A percentile compares a stretch with the other conserved stretches of the same genome.
Conservation (phyloP, 2,797 vertebrate genomes). For the Silurus aristotelis region DNA sequence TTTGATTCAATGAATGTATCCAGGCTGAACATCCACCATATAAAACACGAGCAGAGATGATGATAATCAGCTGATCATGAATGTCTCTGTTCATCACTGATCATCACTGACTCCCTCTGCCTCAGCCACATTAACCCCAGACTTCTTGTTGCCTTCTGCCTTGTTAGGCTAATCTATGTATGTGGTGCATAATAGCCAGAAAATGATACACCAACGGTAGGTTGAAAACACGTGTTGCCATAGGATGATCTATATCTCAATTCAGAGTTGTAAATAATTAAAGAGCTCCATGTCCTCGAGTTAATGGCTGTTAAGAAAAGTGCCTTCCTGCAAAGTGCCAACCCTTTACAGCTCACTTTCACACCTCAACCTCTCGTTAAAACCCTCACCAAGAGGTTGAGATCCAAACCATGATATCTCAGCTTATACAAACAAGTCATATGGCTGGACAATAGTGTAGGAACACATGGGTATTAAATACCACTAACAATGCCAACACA, state of each 20-base stretch:
- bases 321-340: constrained; percentile 5
- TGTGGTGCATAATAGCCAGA: too few relatives aligned
- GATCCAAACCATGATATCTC: constrained; percentile 12
- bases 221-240: neutral
- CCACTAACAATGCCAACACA: neutral
- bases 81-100: too few relatives aligned
- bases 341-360: constrained; percentile 25
- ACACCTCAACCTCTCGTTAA: neutral
- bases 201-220: too few relatives aligned
- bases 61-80: too few relatives aligned
- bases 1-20: too few relatives aligned
- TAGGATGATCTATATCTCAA: constrained; percentile 35
- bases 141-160: too few relatives aligned
- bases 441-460: neutral
- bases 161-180: too few relatives aligned
- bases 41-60: too few relatives aligned
- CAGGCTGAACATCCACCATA: too few relatives aligned
- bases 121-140: too few relatives aligned
- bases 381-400: neutral
- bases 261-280: constrained; percentile 45
- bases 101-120: too few relatives aligned
- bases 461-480: neutral
- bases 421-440: neutral
- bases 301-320: constrained; percentile 43
- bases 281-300: constrained; percentile 36